Evolutionary conservation across 2,113 vertebrate genomes (phyloP).

Genomic region (Tautogolabrus adspersus): DNA sequence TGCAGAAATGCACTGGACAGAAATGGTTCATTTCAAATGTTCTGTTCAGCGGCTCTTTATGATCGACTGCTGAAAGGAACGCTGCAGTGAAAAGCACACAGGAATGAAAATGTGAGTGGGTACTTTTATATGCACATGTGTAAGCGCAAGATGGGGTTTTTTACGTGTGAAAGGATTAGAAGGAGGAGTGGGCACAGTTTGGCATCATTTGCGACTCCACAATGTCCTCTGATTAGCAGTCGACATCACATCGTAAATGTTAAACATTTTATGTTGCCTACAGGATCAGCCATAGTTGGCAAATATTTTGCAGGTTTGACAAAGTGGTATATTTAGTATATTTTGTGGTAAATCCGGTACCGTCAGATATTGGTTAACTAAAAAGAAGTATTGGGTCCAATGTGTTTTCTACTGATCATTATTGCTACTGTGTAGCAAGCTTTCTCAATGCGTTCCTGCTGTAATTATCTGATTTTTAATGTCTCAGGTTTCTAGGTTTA

Average conservation of each 20-base stretch:
- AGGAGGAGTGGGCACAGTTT: slow-evolving; percentile 14
- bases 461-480: slow-evolving; percentile 80
- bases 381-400: slow-evolving; percentile 67
- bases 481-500: slow-evolving; percentile 88
- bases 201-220: slow-evolving; percentile 55
- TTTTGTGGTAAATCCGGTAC: slow-evolving; percentile 75
- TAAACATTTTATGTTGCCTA: slow-evolving; percentile 79
- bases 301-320: slow-evolving; percentile 74
- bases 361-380: slow-evolving; percentile 76
- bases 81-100: slow-evolving; percentile 43
- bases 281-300: slow-evolving; percentile 66
- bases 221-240: slow-evolving; percentile 67
- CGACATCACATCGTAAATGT: slow-evolving; percentile 80
- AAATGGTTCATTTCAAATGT: slow-evolving; percentile 95
- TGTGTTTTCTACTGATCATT: slow-evolving; percentile 69
- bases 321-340: slow-evolving; percentile 66
- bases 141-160: background rate
- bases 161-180: slow-evolving; percentile 15
- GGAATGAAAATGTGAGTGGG: slow-evolving; percentile 41
- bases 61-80: slow-evolving; percentile 67
- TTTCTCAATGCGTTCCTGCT: slow-evolving; percentile 84
- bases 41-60: slow-evolving; percentile 86
- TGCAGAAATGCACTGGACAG: slow-evolving; percentile 96
- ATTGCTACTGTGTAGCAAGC: slow-evolving; percentile 98
- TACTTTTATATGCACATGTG: slow-evolving; percentile 11